Percentiles rank a stretch among this genome's conserved stretches.
These are phyloP conservation scores for Physella acuta DNA, from an alignment of 1,140 invertebrate species.

Conservation along the genomic window DNA sequence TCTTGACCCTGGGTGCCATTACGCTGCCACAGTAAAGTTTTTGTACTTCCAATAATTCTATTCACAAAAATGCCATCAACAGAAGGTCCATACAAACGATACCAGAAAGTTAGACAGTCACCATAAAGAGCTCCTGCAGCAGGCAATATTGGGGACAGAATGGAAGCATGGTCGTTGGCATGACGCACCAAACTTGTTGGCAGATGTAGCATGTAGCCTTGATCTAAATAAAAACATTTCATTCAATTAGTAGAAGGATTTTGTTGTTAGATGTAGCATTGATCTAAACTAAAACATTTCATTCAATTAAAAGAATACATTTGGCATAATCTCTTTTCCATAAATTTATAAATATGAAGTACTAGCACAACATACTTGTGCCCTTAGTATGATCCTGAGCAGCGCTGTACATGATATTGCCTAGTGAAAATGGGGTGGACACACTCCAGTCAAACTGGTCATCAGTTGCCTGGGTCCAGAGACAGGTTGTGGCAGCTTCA, in stretches of 20 bases:
- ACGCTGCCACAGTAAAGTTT: constrained; percentile 37
- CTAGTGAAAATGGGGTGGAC: constrained; percentile 41
- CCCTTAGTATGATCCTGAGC: constrained; percentile 7
- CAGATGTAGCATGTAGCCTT: constrained; percentile 59
- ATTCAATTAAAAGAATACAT: background rate
- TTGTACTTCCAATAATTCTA: background rate
- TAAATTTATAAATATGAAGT: background rate
- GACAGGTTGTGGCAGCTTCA: constrained; percentile 41
- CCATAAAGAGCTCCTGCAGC: constrained; percentile 9
- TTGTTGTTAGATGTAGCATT: background rate
- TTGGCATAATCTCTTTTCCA: background rate
- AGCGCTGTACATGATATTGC: background rate
- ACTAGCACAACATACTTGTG: constrained; percentile 5
- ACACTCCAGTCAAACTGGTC: constrained; percentile 52
- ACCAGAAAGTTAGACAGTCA: constrained; percentile 66
- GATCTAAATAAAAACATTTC: background rate
- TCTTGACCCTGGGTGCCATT: constrained; percentile 46
- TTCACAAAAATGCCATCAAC: constrained; percentile 37
- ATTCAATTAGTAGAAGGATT: background rate
- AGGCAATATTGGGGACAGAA: constrained; percentile 53
- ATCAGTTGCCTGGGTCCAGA: constrained; percentile 39
- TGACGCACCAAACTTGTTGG: constrained; percentile 61
- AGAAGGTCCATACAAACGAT: constrained; percentile 71
- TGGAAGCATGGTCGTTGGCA: constrained; percentile 70
- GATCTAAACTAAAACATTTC: background rate